Evolutionary conservation across 2,888 invertebrate genomes (phyloP).

Genomic region (Eupithecia subumbrata): DNA sequence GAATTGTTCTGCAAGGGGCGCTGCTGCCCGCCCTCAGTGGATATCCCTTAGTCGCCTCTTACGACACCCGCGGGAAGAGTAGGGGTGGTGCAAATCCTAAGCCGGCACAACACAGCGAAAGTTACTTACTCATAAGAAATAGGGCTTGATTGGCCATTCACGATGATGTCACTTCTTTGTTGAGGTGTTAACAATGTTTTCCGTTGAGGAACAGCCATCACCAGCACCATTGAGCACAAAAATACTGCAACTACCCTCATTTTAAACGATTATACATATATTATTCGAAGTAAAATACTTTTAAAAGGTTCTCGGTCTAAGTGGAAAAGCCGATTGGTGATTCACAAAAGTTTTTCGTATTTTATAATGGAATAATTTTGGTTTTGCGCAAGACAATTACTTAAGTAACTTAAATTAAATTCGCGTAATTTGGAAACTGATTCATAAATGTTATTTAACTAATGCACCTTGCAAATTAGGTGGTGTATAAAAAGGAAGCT

Average conservation of each 20-base stretch:
- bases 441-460: neutral
- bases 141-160: slow-evolving; percentile 19
- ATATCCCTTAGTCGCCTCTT: no score
- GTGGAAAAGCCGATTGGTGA: neutral
- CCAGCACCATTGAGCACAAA: slow-evolving; percentile 23
- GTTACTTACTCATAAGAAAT: slow-evolving; percentile 36
- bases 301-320: neutral
- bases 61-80: no score
- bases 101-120: no score
- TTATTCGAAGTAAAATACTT: neutral
- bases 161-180: slow-evolving; percentile 32
- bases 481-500: slow-evolving; percentile 27
- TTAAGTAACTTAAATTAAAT: slow-evolving; percentile 7
- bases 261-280: slow-evolving; percentile 21
- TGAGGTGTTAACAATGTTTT: slow-evolving; percentile 43
- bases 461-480: slow-evolving; percentile 6
- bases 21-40: no score
- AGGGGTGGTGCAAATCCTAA: no score
- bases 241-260: slow-evolving; percentile 30
- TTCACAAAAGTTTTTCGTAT: neutral
- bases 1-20: no score
- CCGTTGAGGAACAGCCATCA: slow-evolving; percentile 33
- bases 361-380: neutral
- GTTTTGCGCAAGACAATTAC: slow-evolving; percentile 25
- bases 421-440: slow-evolving; percentile 16